Evolutionary conservation across 64 coral and sea anemone genomes (phyloP).

Genomic region (Cladopsammia gracilis): DNA sequence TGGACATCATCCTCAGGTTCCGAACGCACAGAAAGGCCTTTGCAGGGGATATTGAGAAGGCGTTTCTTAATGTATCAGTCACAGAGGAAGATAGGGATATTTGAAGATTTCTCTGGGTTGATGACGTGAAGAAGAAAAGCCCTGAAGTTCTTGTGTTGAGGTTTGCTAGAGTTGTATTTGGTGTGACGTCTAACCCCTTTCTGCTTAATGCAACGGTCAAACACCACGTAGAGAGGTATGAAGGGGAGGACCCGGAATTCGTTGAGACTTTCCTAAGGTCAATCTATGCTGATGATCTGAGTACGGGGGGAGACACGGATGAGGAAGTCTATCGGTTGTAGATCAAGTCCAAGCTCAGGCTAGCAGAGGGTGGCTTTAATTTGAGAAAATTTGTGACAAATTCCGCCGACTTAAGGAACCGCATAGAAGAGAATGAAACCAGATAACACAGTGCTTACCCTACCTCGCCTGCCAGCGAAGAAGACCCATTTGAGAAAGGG

Average conservation of each 20-base stretch:
- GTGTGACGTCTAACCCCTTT: conserved; percentile 22
- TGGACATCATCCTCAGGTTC: conserved; percentile 66
- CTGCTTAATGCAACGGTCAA: conserved; percentile 45
- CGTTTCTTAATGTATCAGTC: conserved; percentile 59
- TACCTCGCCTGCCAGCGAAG: not conserved
- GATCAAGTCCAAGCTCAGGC: conserved; percentile 33
- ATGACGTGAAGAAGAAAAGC: conserved; percentile 15
- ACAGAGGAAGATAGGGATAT: conserved; percentile 39
- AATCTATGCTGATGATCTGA: conserved; percentile 51
- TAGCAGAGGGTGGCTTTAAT: conserved; percentile 70
- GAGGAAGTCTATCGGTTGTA: not conserved
- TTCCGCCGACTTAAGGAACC: not conserved
- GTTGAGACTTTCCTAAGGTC: not conserved
- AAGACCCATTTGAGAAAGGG: not conserved
- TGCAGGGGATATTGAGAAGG: conserved; percentile 62
- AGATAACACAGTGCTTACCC: not conserved
- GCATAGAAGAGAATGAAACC: conserved; percentile 9
- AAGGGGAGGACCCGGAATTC: conserved; percentile 7
- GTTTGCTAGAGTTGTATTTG: conserved; percentile 64
- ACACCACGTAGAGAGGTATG: conserved; percentile 28
- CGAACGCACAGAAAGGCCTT: conserved; percentile 49
- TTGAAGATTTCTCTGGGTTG: conserved; percentile 39
- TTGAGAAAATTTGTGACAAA: conserved; percentile 58
- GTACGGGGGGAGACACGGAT: not conserved
- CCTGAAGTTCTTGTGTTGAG: conserved; percentile 18